Evolutionary conservation across 2,888 invertebrate genomes (phyloP), one percentile per base, ranked within the genome.

Genomic region (Brachyopa scutellaris): DNA sequence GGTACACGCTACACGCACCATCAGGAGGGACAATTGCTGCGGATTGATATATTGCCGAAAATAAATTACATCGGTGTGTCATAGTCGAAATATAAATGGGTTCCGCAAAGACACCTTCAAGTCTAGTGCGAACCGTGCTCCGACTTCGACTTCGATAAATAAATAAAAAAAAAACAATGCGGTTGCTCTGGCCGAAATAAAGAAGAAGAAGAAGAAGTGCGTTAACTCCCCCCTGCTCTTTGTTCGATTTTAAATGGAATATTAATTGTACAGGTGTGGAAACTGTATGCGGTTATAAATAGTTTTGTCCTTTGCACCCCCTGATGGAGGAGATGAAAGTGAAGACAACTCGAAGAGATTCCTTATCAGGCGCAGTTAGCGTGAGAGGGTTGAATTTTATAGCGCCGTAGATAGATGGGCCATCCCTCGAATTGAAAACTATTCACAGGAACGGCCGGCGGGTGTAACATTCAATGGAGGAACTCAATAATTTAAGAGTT

Each of bases 251-350:
- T 26, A 64, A 76, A 76, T 70, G 57, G 69, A 69, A 61, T 77
- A 82, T 82, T 77, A 82, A 82, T 82, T 82, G 82, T 66, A 82
- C 70, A 82, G 82, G 82, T 77, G 82, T 82, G 64, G 77, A 77
- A 77, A 66, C 77, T 73, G 66, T 77, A 77, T 61, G 82, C 72
- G 77, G 77, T 36, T 82, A 55, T 82, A 72, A 77, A 82, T 77
- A 64, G 59, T 64, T 26, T 66, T 61, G 70, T 70, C 55, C 45
- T 49, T 66, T 57, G 26, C 70, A 66, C 82, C 82, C 77, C 59
- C 57, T 5, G n/a, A n/a, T n/a, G 61, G 49, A 33, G 53, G 31
- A 70, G 61, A 72, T 72, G 59, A 82, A 72, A 82, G 77, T 49
- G 62, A 76, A 80, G 69, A 64, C 76, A 62, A 57, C 69, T 38